Base-by-base conservation (phyloP, 1,140 invertebrate species). In the Drosophila melanica region DNA sequence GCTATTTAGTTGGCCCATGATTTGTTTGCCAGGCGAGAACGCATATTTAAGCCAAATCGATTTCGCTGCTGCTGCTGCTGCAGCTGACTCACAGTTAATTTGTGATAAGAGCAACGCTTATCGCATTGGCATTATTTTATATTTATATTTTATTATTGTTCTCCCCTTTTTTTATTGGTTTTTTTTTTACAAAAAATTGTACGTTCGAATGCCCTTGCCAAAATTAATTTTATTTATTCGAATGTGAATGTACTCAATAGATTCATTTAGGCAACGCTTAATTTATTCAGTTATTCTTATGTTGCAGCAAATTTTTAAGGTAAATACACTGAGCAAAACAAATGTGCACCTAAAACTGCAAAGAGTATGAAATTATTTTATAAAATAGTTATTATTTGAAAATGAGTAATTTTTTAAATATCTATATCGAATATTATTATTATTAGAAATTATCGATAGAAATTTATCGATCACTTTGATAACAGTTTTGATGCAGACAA, bases 31-130 rank as follows among this genome's bases (percentile, higher is more conserved):
- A 6, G 4, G 18, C 23, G 37, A n/a, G n/a, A n/a, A 44, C 4
- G 23, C 16, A n/a, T 18, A 58, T 58, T 58, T 50, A 27, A 30
- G 48, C 48, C 48, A 50, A 50, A 50, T 50, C 48, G 48, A 33
- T 50, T 33, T 50, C 4, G 27, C n/a, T n/a, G 7, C 6, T 3
- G 20, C 20, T 23, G 20, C 2, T n/a, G n/a, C 48, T 50, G 12
- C 6, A 42, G 14, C 23, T 30, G n/a, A 50, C 48, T 33, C 42
- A 45, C 42, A 9, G 16, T 50, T 33, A 1, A 33, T n/a, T 50
- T 50, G 4, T 47, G 45, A 47, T 47, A 47, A 27, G 45, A 23
- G 20, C 27, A 6, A 27, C 27, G 11, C 20, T 23, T 10, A 20
- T 45, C 10, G 18, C 44, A 20, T 45, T 45, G 3, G 4, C 44